Evolutionary conservation across 2,113 vertebrate genomes (phyloP), one percentile per base, ranked within the genome.

Genomic region (Gallinago paraguaiae): DNA sequence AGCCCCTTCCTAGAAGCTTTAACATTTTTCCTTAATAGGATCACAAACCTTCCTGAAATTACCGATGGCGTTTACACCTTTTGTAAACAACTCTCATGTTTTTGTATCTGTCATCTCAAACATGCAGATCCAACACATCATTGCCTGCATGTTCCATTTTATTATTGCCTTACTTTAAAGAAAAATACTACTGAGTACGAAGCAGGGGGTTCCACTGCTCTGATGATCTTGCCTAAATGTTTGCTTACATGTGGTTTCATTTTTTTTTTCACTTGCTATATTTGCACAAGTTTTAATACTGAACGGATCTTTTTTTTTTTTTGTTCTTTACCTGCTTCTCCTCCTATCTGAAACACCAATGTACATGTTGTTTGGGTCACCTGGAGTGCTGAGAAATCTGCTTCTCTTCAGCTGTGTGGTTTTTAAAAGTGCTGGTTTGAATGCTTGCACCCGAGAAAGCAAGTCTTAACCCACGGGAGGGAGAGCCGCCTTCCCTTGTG

Each of bases 151-250:
- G 97, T 77, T 97, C 91, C 91, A 61, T 97, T 97, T 97, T 98
- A 98, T 98, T 97, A 98, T 98, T 98, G 99, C 99, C 99, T 99
- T 99, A 98, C 98, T 98, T 97, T 97, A 93, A 96, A 97, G 92
- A 95, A 69, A 91, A 97, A 94, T 98, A 98, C 98, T 98, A 98
- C 98, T 98, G 98, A 98, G 98, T 97, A 98, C 97, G 97, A 97
- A 96, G 96, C 86, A 96, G 98, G 97, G 95, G 95, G 90, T 95
- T 96, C 91, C 90, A 77, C 95, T 96, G 91, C 95, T 97, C 96
- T 96, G 95, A 93, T 91, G 96, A 86, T 94, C 97, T 95, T 96
- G 95, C 96, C 97, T 96, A 96, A 96, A 94, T 93, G 86, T 94
- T 96, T 96, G 96, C 96, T 94, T 96, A 95, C 88, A 82, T 93